Percentiles rank a stretch among this genome's conserved stretches.
Conservation (phyloP, 2,797 vertebrate species). For the Hemitrygon akajei region DNA sequence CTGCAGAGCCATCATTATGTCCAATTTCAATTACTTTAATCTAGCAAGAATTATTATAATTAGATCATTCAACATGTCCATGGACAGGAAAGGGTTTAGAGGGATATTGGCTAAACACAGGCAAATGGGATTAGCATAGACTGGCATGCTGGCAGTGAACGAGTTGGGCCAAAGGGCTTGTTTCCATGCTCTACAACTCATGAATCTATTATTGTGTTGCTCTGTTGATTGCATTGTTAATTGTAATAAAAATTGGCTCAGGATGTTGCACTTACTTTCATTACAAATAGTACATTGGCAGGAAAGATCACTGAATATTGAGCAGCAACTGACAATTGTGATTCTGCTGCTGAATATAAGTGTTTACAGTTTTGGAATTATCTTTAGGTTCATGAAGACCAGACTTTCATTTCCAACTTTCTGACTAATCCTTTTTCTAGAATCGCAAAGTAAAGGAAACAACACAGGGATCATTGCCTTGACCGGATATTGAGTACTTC, state of each 20-base stretch:
- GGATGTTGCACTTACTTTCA: neutral
- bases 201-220: neutral
- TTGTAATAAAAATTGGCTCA: neutral
- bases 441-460: neutral
- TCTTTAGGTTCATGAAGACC: neutral
- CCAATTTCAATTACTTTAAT: too few relatives aligned
- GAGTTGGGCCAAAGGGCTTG: too few relatives aligned
- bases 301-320: neutral
- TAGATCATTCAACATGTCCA: too few relatives aligned
- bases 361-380: neutral
- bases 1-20: too few relatives aligned
- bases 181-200: too few relatives aligned
- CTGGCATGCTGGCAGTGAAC: too few relatives aligned
- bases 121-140: too few relatives aligned
- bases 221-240: neutral
- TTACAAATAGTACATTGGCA: neutral
- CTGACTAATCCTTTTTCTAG: neutral
- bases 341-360: neutral
- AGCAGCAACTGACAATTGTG: neutral
- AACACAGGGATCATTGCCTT: neutral
- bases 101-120: too few relatives aligned
- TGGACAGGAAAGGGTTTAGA: too few relatives aligned
- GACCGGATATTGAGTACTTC: neutral
- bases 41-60: too few relatives aligned
- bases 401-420: neutral